These are phyloP conservation scores for Clusia tigrina DNA, from an alignment of 2,888 invertebrate species.

Conservation along the genomic window DNA sequence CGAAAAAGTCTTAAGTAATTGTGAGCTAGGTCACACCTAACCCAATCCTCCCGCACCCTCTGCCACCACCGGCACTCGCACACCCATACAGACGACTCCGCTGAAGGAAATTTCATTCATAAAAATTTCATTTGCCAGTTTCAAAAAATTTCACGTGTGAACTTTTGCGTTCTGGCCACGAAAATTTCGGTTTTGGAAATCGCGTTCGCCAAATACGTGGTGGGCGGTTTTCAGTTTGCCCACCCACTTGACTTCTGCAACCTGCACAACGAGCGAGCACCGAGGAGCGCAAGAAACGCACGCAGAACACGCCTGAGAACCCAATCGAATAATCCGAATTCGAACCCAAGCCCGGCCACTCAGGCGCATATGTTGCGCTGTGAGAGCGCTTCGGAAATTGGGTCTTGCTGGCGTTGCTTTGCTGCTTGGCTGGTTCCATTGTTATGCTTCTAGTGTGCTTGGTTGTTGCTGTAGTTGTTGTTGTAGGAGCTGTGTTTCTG, in stretches of 20 bases:
- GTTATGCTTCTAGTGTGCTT: conserved; percentile 5
- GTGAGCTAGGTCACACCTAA: too few relatives aligned
- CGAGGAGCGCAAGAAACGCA: not conserved
- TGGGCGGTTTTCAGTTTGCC: conserved; percentile 22
- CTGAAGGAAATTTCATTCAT: conserved; percentile 2
- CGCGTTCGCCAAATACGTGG: not conserved
- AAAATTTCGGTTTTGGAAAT: not conserved
- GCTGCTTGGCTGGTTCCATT: not conserved
- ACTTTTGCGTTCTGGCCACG: too few relatives aligned
- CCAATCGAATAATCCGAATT: not conserved
- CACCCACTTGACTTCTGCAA: conserved; percentile 45
- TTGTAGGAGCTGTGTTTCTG: conserved; percentile 25
- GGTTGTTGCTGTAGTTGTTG: not conserved
- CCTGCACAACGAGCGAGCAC: conserved; percentile 26
- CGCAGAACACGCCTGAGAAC: not conserved
- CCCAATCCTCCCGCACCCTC: too few relatives aligned
- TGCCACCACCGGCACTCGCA: too few relatives aligned
- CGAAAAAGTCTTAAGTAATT: too few relatives aligned
- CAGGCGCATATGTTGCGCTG: not conserved
- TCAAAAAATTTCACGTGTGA: not conserved
- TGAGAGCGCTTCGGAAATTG: not conserved
- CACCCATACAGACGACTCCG: not conserved
- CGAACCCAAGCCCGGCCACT: not conserved
- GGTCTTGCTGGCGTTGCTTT: not conserved
- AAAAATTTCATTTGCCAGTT: not conserved